phyloP scores from a whole-genome alignment of 2,888 invertebrate genomes.

The Oligia strigilis region DNA sequence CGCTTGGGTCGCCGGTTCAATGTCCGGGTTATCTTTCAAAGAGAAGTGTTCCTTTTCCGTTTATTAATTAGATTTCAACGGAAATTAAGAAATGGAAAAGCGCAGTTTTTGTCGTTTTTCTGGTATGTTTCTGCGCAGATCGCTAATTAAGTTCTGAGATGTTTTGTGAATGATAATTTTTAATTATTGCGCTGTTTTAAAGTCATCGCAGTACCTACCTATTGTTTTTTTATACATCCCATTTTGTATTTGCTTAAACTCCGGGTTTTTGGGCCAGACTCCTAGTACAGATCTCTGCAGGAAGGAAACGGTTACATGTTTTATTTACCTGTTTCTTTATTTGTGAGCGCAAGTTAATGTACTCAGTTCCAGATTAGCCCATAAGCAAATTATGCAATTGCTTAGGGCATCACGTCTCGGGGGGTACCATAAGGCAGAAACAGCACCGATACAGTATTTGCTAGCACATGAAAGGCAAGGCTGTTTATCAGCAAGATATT shows the following conservation, averaged over 20 bases:
- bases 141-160: constrained; percentile 46
- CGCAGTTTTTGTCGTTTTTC: constrained; percentile 55
- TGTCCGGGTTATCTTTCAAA: constrained; percentile 69
- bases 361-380: no score
- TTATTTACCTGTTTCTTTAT: no score
- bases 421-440: no score
- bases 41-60: constrained; percentile 67
- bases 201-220: neutral
- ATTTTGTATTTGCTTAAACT: neutral
- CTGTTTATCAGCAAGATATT: no score
- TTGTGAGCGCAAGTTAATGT: no score
- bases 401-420: no score
- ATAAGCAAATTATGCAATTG: no score
- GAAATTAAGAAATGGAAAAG: constrained; percentile 67
- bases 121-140: constrained; percentile 45
- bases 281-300: no score
- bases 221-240: neutral
- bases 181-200: constrained; percentile 21
- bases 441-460: no score
- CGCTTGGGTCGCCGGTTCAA: constrained; percentile 64
- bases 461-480: no score
- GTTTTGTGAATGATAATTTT: constrained; percentile 32
- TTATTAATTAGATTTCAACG: constrained; percentile 68
- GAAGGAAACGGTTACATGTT: no score
- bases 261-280: no score